Base-by-base conservation (phyloP, 2,797 vertebrate genomes). In the Notolabrus celidotus region DNA sequence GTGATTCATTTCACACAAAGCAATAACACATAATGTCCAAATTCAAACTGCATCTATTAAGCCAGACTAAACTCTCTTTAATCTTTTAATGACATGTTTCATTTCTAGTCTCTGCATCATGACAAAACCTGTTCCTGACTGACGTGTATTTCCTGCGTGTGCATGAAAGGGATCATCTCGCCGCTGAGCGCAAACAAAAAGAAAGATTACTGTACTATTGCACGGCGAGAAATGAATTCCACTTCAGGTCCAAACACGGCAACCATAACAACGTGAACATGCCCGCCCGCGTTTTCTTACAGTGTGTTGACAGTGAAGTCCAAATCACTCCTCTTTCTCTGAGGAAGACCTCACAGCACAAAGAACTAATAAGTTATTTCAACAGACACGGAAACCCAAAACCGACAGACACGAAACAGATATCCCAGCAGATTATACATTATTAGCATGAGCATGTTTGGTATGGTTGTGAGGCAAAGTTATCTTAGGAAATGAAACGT, bases 211-310 rank as follows among this genome's bases (percentile, higher is more conserved):
- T 79, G 73, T 76, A 70, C 56, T 42, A 72, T 51, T 56, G 70
- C 57, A 50, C 9, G 15, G 49, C 25, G 5, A 74, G 64, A 78
- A 71, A 71, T 54, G 51, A 88, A 90, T 88, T 88, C 87, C 80
- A 74, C 36, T 75, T 86, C 86, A 87, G 82, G 82, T 71, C 83
- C 87, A 81, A 89, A 90, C 86, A 89, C 69, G 86, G 91, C 77
- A 73, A 79, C 83, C 80, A 75, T 67, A 87, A 89, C 79, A 87
- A 84, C 71, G 34, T 2, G 36, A 69, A 86, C 80, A 46, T 62
- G 79, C 82, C 77, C 6, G 62, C 23, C 67, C 34, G 68, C 47
- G 62, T 80, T 53, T 53, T 79, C 63, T 51, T 52, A 74, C 70
- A 76, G 60, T 33, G 60, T 67, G 69, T 77, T 57, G 76, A 85